Evolutionary conservation across 2,113 vertebrate genomes (phyloP).

Genomic region (Dendrocopos noguchii): DNA sequence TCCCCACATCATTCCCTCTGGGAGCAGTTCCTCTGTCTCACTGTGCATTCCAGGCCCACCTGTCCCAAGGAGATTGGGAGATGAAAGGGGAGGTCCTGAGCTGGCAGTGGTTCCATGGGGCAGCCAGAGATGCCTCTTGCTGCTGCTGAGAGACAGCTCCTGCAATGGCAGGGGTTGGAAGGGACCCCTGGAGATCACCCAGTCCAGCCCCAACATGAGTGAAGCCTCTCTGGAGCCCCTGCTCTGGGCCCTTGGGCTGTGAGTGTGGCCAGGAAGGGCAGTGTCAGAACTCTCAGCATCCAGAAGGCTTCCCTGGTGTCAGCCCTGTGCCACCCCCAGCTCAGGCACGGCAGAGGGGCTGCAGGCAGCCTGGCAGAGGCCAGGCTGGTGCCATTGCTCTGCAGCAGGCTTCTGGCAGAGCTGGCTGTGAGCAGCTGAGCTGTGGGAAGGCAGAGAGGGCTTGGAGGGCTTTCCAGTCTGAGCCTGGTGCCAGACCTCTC

Average conservation of each 20-base stretch:
- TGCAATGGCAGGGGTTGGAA: too few relatives aligned
- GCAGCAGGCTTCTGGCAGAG: background rate
- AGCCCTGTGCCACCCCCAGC: too few relatives aligned
- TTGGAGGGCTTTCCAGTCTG: background rate
- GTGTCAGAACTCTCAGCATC: background rate
- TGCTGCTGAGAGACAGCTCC: background rate
- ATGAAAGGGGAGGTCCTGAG: background rate
- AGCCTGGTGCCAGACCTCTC: background rate
- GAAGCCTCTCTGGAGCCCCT: background rate
- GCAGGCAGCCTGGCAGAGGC: background rate
- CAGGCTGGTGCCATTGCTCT: fast-evolving
- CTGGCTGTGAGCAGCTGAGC: background rate
- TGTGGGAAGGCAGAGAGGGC: background rate
- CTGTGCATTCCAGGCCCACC: background rate
- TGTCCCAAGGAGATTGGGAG: background rate
- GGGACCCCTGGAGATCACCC: too few relatives aligned
- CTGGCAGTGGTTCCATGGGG: background rate
- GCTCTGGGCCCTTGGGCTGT: background rate
- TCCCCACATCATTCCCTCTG: background rate
- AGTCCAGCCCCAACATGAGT: too few relatives aligned
- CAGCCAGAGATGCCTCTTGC: background rate
- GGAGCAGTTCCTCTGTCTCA: background rate
- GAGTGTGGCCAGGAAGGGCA: background rate
- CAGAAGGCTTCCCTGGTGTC: too few relatives aligned
- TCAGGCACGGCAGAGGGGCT: background rate